phyloP scores from a whole-genome alignment of 2,113 vertebrate species.

The Cyprinodon variegatus region DNA sequence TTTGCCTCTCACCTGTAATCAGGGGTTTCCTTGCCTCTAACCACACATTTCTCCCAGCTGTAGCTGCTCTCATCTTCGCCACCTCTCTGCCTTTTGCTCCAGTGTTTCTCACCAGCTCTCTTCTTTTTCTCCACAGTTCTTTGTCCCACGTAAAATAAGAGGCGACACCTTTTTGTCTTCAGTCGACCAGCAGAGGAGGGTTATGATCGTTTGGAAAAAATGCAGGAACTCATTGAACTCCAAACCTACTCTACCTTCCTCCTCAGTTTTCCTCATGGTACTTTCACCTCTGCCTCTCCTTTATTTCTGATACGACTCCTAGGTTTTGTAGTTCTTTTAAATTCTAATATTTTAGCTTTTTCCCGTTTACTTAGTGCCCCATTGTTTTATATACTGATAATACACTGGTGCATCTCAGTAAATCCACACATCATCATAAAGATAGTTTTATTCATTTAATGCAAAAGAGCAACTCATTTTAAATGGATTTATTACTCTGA shows the following conservation, averaged over 20 bases:
- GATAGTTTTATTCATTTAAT: not conserved
- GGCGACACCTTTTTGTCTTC: slow-evolving; percentile 16
- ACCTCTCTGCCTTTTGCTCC: not conserved
- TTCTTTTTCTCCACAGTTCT: slow-evolving; percentile 75
- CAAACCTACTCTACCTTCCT: slow-evolving; percentile 18
- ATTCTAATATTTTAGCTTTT: slow-evolving; percentile 27
- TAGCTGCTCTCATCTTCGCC: slow-evolving; percentile 16
- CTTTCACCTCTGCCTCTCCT: slow-evolving; percentile 25
- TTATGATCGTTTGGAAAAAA: slow-evolving; percentile 36
- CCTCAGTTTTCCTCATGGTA: slow-evolving; percentile 21
- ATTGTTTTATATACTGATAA: slow-evolving; percentile 10
- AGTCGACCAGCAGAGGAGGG: slow-evolving; percentile 33
- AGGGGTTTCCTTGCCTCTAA: slow-evolving; percentile 11
- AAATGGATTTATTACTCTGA: not conserved
- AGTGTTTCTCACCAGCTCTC: not conserved
- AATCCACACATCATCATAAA: not conserved
- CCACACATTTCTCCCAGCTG: not conserved
- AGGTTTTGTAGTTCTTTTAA: slow-evolving; percentile 23
- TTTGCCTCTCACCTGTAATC: slow-evolving; percentile 33
- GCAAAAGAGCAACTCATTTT: not conserved
- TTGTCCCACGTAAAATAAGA: slow-evolving; percentile 77
- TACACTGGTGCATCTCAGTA: not conserved
- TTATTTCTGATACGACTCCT: slow-evolving; percentile 35
- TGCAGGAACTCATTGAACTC: slow-evolving; percentile 17
- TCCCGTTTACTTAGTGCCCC: slow-evolving; percentile 24